phyloP scores from a whole-genome alignment of 53 echinoderm and acorn worm genomes.

The Zoroaster sp. region DNA sequence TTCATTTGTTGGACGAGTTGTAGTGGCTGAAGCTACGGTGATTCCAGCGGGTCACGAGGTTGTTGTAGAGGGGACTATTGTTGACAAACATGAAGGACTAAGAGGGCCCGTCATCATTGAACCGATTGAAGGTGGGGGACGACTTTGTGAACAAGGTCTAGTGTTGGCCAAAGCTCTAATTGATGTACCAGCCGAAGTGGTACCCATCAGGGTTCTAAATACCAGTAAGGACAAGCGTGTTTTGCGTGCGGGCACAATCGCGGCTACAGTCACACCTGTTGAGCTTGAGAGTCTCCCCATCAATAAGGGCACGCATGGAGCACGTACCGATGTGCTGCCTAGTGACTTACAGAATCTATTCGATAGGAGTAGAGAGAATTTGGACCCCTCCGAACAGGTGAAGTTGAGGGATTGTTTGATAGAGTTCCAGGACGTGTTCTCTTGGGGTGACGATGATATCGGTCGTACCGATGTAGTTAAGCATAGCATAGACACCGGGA shows the following conservation, averaged over 20 bases:
- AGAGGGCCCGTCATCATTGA: background rate
- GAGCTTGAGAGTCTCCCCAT: background rate
- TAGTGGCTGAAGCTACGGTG: slow-evolving; percentile 9
- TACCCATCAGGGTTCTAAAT: slow-evolving; percentile 7
- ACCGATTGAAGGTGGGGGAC: background rate
- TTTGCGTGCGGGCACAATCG: background rate
- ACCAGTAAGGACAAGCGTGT: background rate
- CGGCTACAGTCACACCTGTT: background rate
- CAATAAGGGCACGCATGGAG: too few species aligned
- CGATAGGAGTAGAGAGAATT: background rate
- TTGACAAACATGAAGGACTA: background rate
- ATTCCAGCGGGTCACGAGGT: slow-evolving; percentile 30
- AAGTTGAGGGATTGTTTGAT: background rate
- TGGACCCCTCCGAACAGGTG: background rate
- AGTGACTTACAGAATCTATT: background rate
- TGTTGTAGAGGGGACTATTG: background rate
- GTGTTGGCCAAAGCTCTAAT: slow-evolving; percentile 3
- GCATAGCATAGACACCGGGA: background rate
- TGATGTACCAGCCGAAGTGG: slow-evolving; percentile 16
- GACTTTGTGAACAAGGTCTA: background rate
- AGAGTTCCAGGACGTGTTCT: background rate
- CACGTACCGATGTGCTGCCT: background rate
- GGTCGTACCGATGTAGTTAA: background rate
- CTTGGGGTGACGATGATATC: background rate
- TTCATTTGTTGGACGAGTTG: background rate